Evolutionary conservation across 2,113 vertebrate species (phyloP).

Genomic region (Recurvirostra avosetta): DNA sequence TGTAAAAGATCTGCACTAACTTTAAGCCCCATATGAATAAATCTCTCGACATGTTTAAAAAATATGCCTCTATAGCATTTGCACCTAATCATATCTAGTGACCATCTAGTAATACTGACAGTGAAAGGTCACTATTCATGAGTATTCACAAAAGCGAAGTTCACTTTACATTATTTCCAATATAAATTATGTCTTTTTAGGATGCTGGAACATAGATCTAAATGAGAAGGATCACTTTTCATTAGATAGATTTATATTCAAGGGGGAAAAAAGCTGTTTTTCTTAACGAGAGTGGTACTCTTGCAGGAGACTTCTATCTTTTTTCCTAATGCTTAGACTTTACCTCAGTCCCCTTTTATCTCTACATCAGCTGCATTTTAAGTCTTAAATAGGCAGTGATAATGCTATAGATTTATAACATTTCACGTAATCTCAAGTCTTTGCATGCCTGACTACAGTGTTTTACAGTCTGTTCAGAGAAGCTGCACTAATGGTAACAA

Average conservation of each 20-base stretch:
- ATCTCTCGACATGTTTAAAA: neutral
- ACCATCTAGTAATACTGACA: neutral
- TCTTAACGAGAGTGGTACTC: neutral
- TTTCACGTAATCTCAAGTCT: neutral
- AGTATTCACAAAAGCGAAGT: neutral
- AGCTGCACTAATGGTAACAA: neutral
- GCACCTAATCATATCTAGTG: neutral
- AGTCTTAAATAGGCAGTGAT: neutral
- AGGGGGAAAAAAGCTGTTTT: neutral
- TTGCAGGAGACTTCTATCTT: neutral
- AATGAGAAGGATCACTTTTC: neutral
- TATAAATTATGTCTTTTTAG: neutral
- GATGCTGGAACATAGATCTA: neutral
- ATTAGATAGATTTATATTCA: neutral
- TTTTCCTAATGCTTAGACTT: neutral
- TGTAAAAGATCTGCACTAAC: neutral
- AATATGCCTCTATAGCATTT: neutral
- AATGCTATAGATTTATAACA: neutral
- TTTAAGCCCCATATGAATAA: neutral
- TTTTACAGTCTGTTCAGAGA: neutral
- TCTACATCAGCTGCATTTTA: neutral
- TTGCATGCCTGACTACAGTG: neutral
- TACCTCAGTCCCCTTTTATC: neutral
- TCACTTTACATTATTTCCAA: neutral
- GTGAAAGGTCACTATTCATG: neutral